Conservation (phyloP, 2,888 invertebrate genomes). For the Stegana nigrithorax region DNA sequence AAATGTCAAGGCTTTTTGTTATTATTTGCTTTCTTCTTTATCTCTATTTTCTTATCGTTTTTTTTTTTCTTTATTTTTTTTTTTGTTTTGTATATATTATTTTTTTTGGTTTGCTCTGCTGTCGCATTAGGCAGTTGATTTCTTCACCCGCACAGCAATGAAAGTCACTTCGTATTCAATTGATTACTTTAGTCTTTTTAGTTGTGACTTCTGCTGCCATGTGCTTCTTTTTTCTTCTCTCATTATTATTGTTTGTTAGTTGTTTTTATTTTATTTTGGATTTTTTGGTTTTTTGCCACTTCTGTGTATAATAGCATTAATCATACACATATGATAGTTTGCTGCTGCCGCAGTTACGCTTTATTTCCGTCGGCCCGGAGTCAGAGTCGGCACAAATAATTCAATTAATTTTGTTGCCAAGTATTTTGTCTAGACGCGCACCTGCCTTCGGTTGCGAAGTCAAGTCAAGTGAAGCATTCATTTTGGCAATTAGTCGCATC, state of each 20-base stretch:
- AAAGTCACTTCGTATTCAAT: slow-evolving; percentile 43
- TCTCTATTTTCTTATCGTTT: background rate
- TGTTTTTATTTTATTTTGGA: background rate
- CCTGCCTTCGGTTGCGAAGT: background rate
- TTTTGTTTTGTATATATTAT: slow-evolving; percentile 22
- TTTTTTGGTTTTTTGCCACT: background rate
- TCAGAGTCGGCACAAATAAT: no score
- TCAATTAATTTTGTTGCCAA: background rate
- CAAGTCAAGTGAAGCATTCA: background rate
- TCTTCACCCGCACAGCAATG: no score
- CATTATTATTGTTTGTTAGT: no score
- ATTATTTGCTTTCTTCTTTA: background rate
- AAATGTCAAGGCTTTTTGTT: background rate
- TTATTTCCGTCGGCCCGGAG: no score
- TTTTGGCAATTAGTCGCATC: slow-evolving; percentile 8
- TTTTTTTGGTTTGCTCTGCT: no score
- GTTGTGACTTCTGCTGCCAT: no score
- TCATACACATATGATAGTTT: slow-evolving; percentile 26
- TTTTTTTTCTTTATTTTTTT: background rate
- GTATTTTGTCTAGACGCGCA: background rate
- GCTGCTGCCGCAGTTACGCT: no score
- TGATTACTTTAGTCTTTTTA: slow-evolving; percentile 53
- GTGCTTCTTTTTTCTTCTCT: no score
- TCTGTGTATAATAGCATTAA: slow-evolving; percentile 42
- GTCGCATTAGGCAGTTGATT: no score